Conservation (phyloP, 2,888 invertebrate genomes). For the Megalurothrips usitatus region DNA sequence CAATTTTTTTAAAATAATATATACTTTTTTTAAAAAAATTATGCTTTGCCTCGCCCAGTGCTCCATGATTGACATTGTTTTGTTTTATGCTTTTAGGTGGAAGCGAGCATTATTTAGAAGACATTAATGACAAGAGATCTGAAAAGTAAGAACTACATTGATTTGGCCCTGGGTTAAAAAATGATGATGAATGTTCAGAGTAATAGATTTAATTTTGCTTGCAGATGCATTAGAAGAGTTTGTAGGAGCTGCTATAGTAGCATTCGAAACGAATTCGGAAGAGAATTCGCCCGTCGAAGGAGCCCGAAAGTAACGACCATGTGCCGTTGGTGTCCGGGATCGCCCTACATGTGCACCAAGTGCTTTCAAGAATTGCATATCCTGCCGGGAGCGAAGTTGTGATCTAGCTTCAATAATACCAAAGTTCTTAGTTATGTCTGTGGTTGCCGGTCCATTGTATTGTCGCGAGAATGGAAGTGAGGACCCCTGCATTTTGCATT, state of each 20-base stretch:
- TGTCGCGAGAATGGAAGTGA: no score
- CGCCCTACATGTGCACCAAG: neutral
- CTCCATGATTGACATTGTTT: neutral
- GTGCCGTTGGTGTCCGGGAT: neutral
- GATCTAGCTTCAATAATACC: neutral
- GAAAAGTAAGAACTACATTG: neutral
- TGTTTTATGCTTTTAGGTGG: neutral
- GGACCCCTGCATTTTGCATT: no score
- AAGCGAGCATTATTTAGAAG: neutral
- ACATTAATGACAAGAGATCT: neutral
- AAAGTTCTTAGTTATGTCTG: neutral
- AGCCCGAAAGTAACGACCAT: neutral
- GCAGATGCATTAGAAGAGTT: neutral
- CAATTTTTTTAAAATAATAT: no score
- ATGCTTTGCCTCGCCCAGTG: no score
- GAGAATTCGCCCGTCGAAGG: neutral
- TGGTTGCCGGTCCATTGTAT: no score
- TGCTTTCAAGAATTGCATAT: neutral
- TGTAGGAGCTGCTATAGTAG: neutral
- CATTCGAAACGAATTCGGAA: neutral
- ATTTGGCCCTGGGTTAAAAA: neutral
- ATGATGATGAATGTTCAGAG: neutral
- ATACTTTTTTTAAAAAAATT: no score
- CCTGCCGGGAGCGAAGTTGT: neutral
- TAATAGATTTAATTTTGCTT: neutral